These are phyloP conservation scores for Rattus rattus DNA, from an alignment of 2,113 vertebrate genomes.

Conservation along the genomic window DNA sequence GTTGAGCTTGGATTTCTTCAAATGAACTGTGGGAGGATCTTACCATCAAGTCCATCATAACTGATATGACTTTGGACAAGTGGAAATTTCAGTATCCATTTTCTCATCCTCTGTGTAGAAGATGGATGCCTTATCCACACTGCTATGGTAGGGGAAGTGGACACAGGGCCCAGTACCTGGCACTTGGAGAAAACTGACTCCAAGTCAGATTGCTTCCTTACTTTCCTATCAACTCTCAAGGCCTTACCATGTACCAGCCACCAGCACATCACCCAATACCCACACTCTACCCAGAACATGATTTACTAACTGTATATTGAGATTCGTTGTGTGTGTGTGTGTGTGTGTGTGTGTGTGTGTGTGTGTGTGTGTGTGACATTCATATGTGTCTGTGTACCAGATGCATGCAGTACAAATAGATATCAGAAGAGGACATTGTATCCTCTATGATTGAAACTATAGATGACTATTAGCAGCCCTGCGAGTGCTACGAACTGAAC, in stretches of 20 bases:
- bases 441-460: neutral
- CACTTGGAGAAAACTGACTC: neutral
- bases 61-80: neutral
- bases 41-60: neutral
- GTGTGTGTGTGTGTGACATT: neutral
- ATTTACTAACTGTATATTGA: neutral
- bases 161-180: neutral
- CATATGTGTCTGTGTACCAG: neutral
- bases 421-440: neutral
- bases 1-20: neutral
- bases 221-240: neutral
- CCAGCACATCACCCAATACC: neutral
- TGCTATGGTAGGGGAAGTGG: neutral
- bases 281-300: neutral
- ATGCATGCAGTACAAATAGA: neutral
- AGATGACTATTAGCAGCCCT: neutral
- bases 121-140: too few species aligned
- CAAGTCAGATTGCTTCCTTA: neutral
- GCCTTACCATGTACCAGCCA: neutral
- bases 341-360: neutral
- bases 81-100: neutral
- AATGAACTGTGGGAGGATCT: neutral
- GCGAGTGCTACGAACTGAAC: neutral
- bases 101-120: neutral
- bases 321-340: neutral